phyloP scores from a whole-genome alignment of 1,140 invertebrate genomes.

The Centruroides sculpturatus region DNA sequence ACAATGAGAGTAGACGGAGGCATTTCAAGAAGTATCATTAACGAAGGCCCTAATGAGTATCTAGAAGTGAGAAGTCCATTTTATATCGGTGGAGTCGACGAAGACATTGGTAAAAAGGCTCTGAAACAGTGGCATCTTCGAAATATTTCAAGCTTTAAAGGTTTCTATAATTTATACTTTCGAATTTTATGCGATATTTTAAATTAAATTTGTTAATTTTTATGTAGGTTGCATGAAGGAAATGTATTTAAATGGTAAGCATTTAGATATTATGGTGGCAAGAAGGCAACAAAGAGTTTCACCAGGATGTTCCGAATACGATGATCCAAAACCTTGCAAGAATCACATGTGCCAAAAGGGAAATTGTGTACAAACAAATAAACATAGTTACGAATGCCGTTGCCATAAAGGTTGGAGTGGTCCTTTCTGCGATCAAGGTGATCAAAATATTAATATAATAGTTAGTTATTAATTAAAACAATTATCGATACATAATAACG shows the following conservation, averaged over 20 bases:
- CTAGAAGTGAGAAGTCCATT: constrained; percentile 63
- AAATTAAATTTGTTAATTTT: neutral
- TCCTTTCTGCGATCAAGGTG: constrained; percentile 81
- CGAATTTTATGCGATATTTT: neutral
- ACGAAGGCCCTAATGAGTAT: constrained; percentile 76
- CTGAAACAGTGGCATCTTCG: constrained; percentile 82
- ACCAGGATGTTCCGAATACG: constrained; percentile 42
- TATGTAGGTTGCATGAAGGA: constrained; percentile 74
- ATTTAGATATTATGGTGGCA: constrained; percentile 73
- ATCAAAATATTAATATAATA: too few relatives aligned
- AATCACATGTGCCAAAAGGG: constrained; percentile 73
- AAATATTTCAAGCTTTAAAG: constrained; percentile 83
- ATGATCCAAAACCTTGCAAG: constrained; percentile 43
- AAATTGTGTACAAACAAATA: constrained; percentile 53
- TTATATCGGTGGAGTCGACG: constrained; percentile 81
- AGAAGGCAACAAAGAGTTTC: constrained; percentile 53
- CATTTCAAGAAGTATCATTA: constrained; percentile 73
- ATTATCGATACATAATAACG: too few relatives aligned
- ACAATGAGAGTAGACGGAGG: constrained; percentile 78
- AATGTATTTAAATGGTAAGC: constrained; percentile 85
- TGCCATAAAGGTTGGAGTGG: constrained; percentile 77
- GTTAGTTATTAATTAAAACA: too few relatives aligned
- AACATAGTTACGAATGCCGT: constrained; percentile 54
- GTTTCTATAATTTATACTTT: constrained; percentile 32
- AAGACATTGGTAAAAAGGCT: constrained; percentile 61